Percentiles rank a stretch among this genome's conserved stretches.
These are phyloP conservation scores for Felis chaus DNA, from an alignment of 2,113 vertebrate genomes.

Conservation along the genomic window DNA sequence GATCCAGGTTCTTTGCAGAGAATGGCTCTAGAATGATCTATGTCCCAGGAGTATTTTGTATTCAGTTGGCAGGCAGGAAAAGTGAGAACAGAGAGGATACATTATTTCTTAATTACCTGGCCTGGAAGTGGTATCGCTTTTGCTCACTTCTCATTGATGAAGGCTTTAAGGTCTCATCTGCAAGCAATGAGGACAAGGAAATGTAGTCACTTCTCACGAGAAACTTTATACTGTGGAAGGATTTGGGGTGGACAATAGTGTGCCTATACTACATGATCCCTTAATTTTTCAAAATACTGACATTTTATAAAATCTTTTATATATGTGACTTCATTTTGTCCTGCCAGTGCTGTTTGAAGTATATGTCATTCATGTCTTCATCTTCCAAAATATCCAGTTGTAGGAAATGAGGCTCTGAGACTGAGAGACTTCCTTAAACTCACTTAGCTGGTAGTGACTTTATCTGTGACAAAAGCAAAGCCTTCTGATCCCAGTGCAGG, in stretches of 20 bases:
- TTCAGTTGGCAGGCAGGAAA: neutral
- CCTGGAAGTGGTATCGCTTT: neutral
- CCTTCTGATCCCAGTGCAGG: neutral
- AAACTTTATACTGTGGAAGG: neutral
- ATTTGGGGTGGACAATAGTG: neutral
- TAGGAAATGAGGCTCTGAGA: neutral
- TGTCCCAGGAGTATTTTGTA: neutral
- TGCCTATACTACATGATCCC: neutral
- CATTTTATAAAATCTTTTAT: neutral
- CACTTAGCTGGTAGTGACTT: neutral
- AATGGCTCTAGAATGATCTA: neutral
- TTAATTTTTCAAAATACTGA: constrained; percentile 1
- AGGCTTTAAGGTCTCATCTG: neutral
- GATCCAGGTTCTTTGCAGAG: neutral
- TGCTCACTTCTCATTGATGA: neutral
- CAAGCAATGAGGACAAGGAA: neutral
- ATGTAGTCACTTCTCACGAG: neutral
- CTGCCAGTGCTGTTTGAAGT: neutral
- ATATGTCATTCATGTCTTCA: neutral
- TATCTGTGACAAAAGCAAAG: neutral
- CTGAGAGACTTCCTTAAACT: neutral
- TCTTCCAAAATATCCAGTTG: neutral
- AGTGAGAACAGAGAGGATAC: neutral
- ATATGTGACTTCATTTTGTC: neutral
- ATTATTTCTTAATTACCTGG: neutral